phyloP scores from a whole-genome alignment of 35 echinoderm and acorn worm genomes.

The Ptychodera flava region DNA sequence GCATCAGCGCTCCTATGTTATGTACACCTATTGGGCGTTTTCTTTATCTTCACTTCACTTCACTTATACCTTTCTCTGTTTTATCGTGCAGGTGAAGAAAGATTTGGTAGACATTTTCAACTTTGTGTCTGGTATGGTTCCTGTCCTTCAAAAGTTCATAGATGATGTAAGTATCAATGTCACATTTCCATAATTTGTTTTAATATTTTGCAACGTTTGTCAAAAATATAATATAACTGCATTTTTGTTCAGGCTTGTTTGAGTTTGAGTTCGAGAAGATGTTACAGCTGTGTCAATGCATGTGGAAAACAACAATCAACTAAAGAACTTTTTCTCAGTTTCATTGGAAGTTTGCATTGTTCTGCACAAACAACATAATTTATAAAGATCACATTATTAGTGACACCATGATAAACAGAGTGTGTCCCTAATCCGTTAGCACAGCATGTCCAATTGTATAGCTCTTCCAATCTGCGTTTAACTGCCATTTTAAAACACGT shows the following conservation, averaged over 20 bases:
- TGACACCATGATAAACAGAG: neutral
- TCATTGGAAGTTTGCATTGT: neutral
- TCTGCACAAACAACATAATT: too few relatives aligned
- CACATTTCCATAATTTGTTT: too few relatives aligned
- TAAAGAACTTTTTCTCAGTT: too few relatives aligned
- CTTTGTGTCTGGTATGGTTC: neutral
- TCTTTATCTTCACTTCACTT: neutral
- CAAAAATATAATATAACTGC: neutral
- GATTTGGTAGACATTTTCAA: neutral
- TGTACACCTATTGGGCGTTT: too few relatives aligned
- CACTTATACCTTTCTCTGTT: neutral
- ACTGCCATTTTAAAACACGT: too few relatives aligned
- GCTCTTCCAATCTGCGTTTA: too few relatives aligned
- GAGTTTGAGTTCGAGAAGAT: neutral
- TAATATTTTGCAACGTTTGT: too few relatives aligned
- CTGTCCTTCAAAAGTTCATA: neutral
- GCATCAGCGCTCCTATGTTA: neutral
- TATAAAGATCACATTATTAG: neutral
- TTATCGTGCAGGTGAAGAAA: neutral
- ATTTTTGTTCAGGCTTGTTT: neutral
- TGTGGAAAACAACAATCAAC: too few relatives aligned
- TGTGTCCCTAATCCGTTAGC: neutral
- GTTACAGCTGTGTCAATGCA: neutral
- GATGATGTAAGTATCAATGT: neutral
- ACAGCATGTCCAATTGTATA: neutral